Base-by-base conservation (phyloP, 1,140 invertebrate genomes). In the Drosophila orosa region DNA sequence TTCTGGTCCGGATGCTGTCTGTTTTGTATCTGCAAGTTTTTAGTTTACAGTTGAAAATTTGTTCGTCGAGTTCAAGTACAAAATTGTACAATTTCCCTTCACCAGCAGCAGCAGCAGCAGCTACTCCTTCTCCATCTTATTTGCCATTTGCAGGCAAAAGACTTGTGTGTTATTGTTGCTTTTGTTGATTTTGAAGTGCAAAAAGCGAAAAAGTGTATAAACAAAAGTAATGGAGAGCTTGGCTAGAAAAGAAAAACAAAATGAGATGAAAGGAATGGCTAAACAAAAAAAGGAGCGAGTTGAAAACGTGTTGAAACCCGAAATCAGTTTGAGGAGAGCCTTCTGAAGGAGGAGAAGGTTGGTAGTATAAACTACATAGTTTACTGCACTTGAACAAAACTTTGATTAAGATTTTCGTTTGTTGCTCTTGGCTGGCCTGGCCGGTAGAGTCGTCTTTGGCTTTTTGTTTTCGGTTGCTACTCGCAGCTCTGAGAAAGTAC, bases 361-460 rank as follows among this genome's bases (percentile, higher is more conserved):
- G 60, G 57, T 35, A 56, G 47, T 75, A 86, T 75, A 79, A 80
- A 83, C 83, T 83, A 89, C 76, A 84, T 83, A 87, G 79, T 89
- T 87, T 89, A 89, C 84, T 89, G 83, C 80, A 87, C 83, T 87
- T 89, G 63, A 71, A 74, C 83, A 63, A 84, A 87, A 87, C 84
- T 87, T 87, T 87, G 84, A 87, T 87, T 87, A 87, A 87, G 84
- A 89, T 87, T 87, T 87, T 89, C 85, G 67, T 74, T 87, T 86
- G 82, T 82, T 82, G 82, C 68, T 60, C 50, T 54, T 54, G 50
- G 65, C 73, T 80, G 45, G 35, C 69, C 48, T 37, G 27, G n/a
- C n/a, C n/a, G n/a, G n/a, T n/a, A n/a, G n/a, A n/a, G n/a, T n/a
- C n/a, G n/a, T 48, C 47, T 48, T 29, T 37, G 33, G 50, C 42